Evolutionary conservation across 2,113 vertebrate species (phyloP).

Genomic region (Aptenodytes patagonicus): DNA sequence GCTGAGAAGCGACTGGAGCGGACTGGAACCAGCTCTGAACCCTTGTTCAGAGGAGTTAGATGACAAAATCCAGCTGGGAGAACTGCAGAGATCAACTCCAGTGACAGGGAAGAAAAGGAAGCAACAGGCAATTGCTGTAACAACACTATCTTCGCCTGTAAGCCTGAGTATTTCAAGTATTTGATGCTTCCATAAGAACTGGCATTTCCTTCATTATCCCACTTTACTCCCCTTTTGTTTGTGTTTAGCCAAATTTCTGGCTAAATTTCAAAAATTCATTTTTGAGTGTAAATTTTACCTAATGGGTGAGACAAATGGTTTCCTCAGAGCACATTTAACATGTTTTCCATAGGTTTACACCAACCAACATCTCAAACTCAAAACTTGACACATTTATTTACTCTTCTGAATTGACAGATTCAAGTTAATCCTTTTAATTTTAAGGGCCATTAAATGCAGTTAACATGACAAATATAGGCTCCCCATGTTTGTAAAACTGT

Average conservation of each 20-base stretch:
- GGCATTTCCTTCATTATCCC: not conserved
- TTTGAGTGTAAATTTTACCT: not conserved
- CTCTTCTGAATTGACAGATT: not conserved
- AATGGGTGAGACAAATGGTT: not conserved
- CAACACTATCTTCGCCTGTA: rapidly evolving
- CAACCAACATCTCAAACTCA: not conserved
- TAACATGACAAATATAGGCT: not conserved
- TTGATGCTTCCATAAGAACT: not conserved
- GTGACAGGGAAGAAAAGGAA: not conserved
- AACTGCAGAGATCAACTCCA: not conserved
- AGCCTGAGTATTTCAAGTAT: not conserved
- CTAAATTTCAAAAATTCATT: not conserved
- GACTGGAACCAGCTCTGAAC: not conserved
- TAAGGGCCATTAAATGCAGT: not conserved
- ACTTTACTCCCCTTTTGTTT: not conserved
- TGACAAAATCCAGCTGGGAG: not conserved
- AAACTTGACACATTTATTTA: not conserved
- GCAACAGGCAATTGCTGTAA: not conserved
- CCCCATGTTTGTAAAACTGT: not conserved
- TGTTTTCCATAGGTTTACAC: not conserved
- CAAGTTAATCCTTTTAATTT: not conserved
- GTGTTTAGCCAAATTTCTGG: not conserved
- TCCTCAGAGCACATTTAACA: not conserved
- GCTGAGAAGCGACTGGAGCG: not conserved
- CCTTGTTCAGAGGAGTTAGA: not conserved